Conservation (phyloP, 2,797 vertebrate genomes). For the Gymnothorax reevesii region DNA sequence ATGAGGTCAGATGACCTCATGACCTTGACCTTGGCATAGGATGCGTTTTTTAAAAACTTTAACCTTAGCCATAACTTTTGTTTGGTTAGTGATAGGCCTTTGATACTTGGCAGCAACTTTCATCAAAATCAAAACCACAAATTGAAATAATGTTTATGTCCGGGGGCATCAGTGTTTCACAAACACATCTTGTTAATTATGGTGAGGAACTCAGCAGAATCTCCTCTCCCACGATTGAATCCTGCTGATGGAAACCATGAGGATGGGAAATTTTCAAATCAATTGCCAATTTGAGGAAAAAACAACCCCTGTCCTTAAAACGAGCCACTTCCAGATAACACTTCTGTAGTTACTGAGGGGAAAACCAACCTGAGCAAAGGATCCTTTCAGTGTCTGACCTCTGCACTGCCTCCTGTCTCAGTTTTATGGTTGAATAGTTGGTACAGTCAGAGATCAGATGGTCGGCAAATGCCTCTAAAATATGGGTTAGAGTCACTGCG, state of each 20-base stretch:
- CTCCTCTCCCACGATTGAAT: slow-evolving; percentile 26
- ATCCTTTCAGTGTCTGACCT: slow-evolving; percentile 28
- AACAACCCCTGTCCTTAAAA: slow-evolving; percentile 28
- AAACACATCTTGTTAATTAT: too few relatives aligned
- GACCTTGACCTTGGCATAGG: too few relatives aligned
- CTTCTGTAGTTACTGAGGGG: slow-evolving; percentile 20
- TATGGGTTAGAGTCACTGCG: not conserved
- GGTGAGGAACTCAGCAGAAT: slow-evolving; percentile 50
- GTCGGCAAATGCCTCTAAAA: slow-evolving; percentile 17
- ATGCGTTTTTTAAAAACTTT: too few relatives aligned
- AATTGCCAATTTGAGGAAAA: slow-evolving; percentile 27
- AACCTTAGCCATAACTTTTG: too few relatives aligned
- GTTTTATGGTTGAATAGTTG: not conserved
- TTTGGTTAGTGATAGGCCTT: too few relatives aligned
- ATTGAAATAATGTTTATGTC: too few relatives aligned
- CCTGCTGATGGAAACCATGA: slow-evolving; percentile 32
- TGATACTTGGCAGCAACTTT: too few relatives aligned
- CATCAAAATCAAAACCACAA: too few relatives aligned
- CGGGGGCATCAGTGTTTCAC: too few relatives aligned
- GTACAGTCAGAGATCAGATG: slow-evolving; percentile 9
- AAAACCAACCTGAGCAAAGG: slow-evolving; percentile 26
- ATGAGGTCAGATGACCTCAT: too few relatives aligned
- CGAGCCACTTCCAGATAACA: slow-evolving; percentile 15
- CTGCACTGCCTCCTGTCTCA: slow-evolving; percentile 16
- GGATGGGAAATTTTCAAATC: slow-evolving; percentile 38